Percentiles rank a stretch among this genome's conserved stretches.
Evolutionary conservation across 1,140 invertebrate genomes (phyloP).

Genomic region (Lamellibrachia luymesi): DNA sequence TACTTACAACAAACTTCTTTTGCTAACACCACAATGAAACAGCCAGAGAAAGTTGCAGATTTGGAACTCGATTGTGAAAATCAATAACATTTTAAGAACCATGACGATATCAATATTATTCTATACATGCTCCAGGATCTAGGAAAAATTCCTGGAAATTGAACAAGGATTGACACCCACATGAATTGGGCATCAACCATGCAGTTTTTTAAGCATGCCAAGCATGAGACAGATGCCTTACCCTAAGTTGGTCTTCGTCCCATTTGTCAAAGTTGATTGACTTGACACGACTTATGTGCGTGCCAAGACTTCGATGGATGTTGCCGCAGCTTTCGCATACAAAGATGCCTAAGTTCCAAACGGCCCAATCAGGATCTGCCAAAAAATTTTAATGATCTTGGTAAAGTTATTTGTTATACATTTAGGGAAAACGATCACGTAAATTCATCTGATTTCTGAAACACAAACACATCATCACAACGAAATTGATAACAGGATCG

Average conservation of each 20-base stretch:
- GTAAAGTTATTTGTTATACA: not conserved
- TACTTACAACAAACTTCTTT: not conserved
- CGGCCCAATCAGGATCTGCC: constrained; percentile 85
- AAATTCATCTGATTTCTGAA: constrained; percentile 20
- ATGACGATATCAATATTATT: not conserved
- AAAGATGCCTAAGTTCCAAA: constrained; percentile 87
- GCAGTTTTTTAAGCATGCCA: not conserved
- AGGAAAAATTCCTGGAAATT: not conserved
- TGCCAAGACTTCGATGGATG: constrained; percentile 78
- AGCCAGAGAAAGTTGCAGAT: not conserved
- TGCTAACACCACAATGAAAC: not conserved
- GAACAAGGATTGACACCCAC: not conserved
- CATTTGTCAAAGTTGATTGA: constrained; percentile 81
- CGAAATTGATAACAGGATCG: not conserved
- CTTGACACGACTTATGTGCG: constrained; percentile 85
- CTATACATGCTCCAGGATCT: not conserved
- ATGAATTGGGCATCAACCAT: not conserved
- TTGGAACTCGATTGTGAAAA: not conserved
- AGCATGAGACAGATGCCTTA: constrained; percentile 25
- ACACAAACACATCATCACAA: constrained; percentile 18
- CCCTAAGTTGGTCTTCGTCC: constrained; percentile 53
- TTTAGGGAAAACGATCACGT: not conserved
- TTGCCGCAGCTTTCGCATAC: constrained; percentile 80
- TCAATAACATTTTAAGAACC: not conserved
- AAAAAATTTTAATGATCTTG: constrained; percentile 31